Evolutionary conservation across 2,797 vertebrate species (phyloP).

Genomic region (Rachycentron canadum): DNA sequence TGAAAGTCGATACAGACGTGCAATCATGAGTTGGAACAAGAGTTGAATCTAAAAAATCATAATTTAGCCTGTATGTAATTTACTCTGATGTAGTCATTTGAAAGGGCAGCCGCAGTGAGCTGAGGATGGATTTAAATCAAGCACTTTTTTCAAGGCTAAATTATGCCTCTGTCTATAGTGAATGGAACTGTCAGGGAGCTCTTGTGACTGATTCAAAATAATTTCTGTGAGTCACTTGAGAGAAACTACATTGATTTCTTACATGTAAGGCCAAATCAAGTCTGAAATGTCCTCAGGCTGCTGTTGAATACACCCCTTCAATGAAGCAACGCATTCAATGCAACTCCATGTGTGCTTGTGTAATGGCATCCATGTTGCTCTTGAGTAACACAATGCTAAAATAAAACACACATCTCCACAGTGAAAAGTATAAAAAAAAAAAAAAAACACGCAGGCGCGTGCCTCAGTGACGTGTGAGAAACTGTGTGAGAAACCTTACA

Average conservation of each 20-base stretch:
- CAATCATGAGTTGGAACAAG: conserved; percentile 6
- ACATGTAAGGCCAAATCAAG: background rate
- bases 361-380: background rate
- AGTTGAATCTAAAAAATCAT: background rate
- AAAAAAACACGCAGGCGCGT: too few relatives aligned
- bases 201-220: conserved; percentile 1
- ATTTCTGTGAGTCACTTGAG: conserved; percentile 5
- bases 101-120: background rate
- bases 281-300: background rate
- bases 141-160: background rate
- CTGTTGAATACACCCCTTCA: background rate
- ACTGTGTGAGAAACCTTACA: too few relatives aligned
- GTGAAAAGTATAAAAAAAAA: too few relatives aligned
- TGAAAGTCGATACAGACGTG: background rate
- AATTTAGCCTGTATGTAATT: conserved; percentile 5
- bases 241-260: background rate
- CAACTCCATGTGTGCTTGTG: background rate
- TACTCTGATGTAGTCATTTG: background rate
- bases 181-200: background rate
- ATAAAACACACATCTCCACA: too few relatives aligned
- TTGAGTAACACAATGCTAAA: too few relatives aligned
- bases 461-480: too few relatives aligned
- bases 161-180: background rate
- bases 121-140: conserved; percentile 4
- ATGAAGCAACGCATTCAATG: background rate